Base-by-base conservation (phyloP, 2,113 vertebrate species). In the Sylvietta virens region DNA sequence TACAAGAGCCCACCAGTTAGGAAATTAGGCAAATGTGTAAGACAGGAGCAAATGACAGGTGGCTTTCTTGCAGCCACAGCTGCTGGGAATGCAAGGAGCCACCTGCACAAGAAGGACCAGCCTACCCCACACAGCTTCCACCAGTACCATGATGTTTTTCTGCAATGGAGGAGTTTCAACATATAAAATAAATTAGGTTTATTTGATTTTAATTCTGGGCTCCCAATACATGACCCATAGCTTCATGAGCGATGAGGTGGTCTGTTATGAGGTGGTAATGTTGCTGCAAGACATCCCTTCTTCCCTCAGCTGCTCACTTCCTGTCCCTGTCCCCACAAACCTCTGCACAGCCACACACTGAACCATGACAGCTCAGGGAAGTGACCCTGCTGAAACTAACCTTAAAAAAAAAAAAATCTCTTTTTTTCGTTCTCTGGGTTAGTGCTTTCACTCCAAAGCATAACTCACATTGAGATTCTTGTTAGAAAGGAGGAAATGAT, bases 131-230 rank as follows among this genome's bases (percentile, higher is more conserved):
- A 5, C 21, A 61, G 48, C 28, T 67, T 12, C 39, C 56, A 33
- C 9, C 64, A 64, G 30, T 1, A 0, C 37, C 27, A 54, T 0
- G 0, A 15, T 33, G 9, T 10, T 88, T 24, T 67, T 61, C 42
- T 62, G 50, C 47, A 79, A 12, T 20, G 16, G 17, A 72, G 31
- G 13, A 73, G 7, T 45, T 78, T 80, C 45, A 66, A n/a, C 30
- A 42, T 16, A 21, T 30, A 71, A 58, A 16, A 80, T 3, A 77
- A 90, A 72, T 33, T 7, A 30, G 14, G 51, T 48, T 20, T 30
- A 39, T 27, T 11, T 78, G 2, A 11, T 22, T 45, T 42, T 47
- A 42, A 82, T 78, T 84, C 61, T 17, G 4, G 33, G 24, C n/a
- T 88, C 40, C 27, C 26, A 90, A 74, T 23, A 31, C 10, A 28